phyloP scores from a whole-genome alignment of 2,797 vertebrate species.

The Urosaurus nigricauda region DNA sequence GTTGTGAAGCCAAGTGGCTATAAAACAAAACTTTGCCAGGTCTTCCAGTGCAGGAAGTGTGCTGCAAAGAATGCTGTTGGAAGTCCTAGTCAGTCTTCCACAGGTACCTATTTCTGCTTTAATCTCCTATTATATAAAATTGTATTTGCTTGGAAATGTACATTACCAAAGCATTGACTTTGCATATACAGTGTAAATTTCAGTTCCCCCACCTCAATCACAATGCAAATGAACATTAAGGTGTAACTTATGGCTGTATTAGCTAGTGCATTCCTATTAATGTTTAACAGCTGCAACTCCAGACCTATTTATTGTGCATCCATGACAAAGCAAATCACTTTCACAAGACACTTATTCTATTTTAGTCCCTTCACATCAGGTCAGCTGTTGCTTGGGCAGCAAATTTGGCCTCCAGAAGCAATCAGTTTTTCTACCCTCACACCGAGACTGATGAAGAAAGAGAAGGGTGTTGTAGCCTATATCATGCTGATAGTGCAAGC shows the following conservation, averaged over 20 bases:
- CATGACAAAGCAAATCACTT: slow-evolving; percentile 35
- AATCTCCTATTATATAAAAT: not conserved
- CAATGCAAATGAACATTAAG: not conserved
- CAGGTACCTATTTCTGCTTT: not conserved
- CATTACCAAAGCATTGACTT: not conserved
- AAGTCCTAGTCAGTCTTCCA: not conserved
- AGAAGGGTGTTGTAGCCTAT: too few species aligned
- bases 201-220: too few species aligned
- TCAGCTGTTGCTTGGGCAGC: slow-evolving; percentile 33
- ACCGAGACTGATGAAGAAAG: not conserved
- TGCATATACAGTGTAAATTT: not conserved
- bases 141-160: not conserved
- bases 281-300: not conserved
- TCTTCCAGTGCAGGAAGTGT: too few species aligned
- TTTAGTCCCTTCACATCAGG: slow-evolving; percentile 39
- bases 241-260: not conserved
- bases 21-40: not conserved
- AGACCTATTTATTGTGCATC: not conserved
- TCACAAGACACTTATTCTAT: slow-evolving; percentile 36
- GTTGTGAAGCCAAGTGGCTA: not conserved
- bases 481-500: not conserved
- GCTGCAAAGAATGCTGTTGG: not conserved
- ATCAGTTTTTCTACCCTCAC: not conserved
- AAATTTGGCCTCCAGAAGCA: not conserved
- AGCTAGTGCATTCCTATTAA: slow-evolving; percentile 15